Evolutionary conservation across 1,140 invertebrate species (phyloP), one percentile per base, ranked within the genome.

Genomic region (Dreissena polymorpha): DNA sequence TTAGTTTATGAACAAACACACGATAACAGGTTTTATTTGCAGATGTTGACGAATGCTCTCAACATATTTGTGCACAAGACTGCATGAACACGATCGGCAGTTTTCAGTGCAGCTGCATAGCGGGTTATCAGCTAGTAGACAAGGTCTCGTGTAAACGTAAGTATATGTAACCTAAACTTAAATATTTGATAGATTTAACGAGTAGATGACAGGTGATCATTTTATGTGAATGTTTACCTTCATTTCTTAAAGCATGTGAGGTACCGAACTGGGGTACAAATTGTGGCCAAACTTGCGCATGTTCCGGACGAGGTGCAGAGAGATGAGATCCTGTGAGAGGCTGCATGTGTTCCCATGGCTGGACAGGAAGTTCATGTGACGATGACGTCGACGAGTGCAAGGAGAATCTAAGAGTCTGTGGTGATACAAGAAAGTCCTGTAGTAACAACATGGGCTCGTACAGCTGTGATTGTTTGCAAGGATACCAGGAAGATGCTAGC

Each of bases 311-410:
- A 60, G 78, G 78, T 0, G 78, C 67, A n/a, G 29, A 71, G 25
- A 21, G 16, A 10, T 80, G 78, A 27, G 68, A 80, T n/a, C 55
- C 39, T 23, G 57, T 71, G 5, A 71, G 64, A 72, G 78, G 78
- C 21, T 80, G 78, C 64, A 23, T 72, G 0, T 80, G 78, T 51
- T 13, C n/a, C 13, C 50, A 5, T 51, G 78, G 78, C 0, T 80
- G 78, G 78, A 12, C 49, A 80, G 78, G 78, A 0, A 55, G 23
- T 25, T 49, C 78, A 29, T 80, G 78, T 25, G 25, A 80, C 21
- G 69, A 71, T 39, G 78, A 80, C 49, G 50, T 80, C 21, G n/a
- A 80, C 23, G 78, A 80, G 64, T 80, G 78, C 71, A 18, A 12
- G 14, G 10, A 0, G n/a, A 2, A 10, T 3, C 21, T 14, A 16